phyloP scores from a whole-genome alignment of 2,888 invertebrate species.

The Notodonta ziczac region DNA sequence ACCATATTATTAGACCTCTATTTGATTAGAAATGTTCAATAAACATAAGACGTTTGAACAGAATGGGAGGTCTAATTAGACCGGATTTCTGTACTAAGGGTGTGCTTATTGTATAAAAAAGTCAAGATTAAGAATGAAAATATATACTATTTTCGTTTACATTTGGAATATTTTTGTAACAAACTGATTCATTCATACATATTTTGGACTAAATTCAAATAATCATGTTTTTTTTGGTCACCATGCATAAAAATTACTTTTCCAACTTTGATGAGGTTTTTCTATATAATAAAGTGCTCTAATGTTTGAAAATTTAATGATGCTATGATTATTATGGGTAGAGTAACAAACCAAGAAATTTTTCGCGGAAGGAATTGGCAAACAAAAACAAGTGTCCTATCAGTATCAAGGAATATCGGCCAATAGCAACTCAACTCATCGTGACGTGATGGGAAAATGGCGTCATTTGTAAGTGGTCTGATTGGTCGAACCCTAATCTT shows the following conservation, averaged over 20 bases:
- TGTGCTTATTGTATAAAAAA: not conserved
- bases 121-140: not conserved
- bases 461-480: not conserved
- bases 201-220: no score
- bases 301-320: no score
- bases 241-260: no score
- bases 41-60: conserved; percentile 7
- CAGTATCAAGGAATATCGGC: not conserved
- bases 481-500: not conserved
- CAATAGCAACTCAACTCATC: not conserved
- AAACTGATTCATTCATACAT: no score
- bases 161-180: not conserved
- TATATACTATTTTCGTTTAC: not conserved
- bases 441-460: not conserved
- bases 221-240: no score
- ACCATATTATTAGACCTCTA: conserved; percentile 28
- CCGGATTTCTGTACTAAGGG: conserved; percentile 1
- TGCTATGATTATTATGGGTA: no score
- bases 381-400: not conserved
- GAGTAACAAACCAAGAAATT: no score
- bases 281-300: no score
- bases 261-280: no score
- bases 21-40: conserved; percentile 30
- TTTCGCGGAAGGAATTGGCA: not conserved
- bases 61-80: conserved; percentile 12